phyloP scores from a whole-genome alignment of 2,888 invertebrate species.

The Leucania comma region DNA sequence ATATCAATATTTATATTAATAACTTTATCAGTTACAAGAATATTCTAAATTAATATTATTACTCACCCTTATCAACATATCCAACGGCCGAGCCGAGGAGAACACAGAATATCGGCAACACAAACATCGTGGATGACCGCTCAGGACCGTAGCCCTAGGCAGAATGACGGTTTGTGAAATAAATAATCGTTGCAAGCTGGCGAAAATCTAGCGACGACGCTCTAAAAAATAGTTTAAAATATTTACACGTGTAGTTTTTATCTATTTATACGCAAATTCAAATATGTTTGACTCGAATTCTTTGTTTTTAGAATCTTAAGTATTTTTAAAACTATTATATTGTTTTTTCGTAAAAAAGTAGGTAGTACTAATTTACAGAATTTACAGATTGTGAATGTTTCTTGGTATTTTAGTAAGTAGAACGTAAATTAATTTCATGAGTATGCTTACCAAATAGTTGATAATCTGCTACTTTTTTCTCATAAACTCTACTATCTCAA shows the following conservation, averaged over 20 bases:
- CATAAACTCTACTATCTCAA: neutral
- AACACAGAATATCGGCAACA: slow-evolving; percentile 72
- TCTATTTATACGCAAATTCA: neutral
- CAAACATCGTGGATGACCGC: slow-evolving; percentile 74
- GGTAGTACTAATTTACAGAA: no score
- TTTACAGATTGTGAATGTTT: neutral
- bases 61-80: slow-evolving; percentile 80
- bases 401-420: neutral
- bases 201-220: slow-evolving; percentile 8
- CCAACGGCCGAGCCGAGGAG: slow-evolving; percentile 76
- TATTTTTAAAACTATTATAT: neutral
- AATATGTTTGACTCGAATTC: neutral
- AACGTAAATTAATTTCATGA: neutral
- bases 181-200: slow-evolving; percentile 18
- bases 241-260: slow-evolving; percentile 5
- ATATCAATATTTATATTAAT: neutral
- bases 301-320: neutral
- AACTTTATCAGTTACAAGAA: slow-evolving; percentile 9
- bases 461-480: neutral
- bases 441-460: slow-evolving; percentile 20
- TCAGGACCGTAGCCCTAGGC: slow-evolving; percentile 66
- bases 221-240: slow-evolving; percentile 8
- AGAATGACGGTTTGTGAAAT: slow-evolving; percentile 66
- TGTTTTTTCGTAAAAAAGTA: neutral
- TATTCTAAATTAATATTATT: slow-evolving; percentile 37